These are phyloP conservation scores for Regulus satrapa DNA, from an alignment of 2,113 vertebrate species.

Conservation along the genomic window DNA sequence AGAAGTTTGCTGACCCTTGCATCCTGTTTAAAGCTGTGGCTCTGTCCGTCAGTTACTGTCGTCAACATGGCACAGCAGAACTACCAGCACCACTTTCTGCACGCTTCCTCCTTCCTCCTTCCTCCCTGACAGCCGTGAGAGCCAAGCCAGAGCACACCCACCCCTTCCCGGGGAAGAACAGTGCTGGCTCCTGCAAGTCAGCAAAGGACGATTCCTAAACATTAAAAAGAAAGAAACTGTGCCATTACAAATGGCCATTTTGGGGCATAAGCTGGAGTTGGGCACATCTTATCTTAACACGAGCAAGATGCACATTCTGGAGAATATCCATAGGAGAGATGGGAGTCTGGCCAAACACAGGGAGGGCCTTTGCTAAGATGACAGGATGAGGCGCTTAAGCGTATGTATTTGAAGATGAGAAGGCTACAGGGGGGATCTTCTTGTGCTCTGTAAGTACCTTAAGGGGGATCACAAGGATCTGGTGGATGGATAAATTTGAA, in stretches of 20 bases:
- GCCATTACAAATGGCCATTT: not conserved
- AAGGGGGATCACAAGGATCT: constrained; percentile 63
- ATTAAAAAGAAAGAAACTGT: not conserved
- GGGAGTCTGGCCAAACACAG: not conserved
- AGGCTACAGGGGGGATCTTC: constrained; percentile 60
- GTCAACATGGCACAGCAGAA: accelerated
- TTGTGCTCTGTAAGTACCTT: constrained; percentile 55
- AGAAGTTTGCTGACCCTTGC: not conserved
- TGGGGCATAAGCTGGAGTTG: not conserved
- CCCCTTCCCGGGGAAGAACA: not conserved
- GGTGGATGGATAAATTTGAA: constrained; percentile 34
- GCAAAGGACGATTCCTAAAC: not conserved
- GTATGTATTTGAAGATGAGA: constrained; percentile 40
- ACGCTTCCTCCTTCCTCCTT: not conserved
- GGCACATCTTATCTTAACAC: not conserved
- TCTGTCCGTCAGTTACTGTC: not conserved
- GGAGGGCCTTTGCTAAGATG: constrained; percentile 28
- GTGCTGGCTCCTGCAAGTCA: not conserved
- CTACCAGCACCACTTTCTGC: not conserved
- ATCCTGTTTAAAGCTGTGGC: accelerated
- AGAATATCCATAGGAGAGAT: not conserved
- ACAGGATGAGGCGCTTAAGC: constrained; percentile 37
- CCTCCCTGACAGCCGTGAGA: not conserved
- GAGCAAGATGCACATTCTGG: not conserved
- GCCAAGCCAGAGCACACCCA: not conserved